phyloP scores from a whole-genome alignment of 1,140 invertebrate genomes.

The Rhynchophorus ferrugineus region DNA sequence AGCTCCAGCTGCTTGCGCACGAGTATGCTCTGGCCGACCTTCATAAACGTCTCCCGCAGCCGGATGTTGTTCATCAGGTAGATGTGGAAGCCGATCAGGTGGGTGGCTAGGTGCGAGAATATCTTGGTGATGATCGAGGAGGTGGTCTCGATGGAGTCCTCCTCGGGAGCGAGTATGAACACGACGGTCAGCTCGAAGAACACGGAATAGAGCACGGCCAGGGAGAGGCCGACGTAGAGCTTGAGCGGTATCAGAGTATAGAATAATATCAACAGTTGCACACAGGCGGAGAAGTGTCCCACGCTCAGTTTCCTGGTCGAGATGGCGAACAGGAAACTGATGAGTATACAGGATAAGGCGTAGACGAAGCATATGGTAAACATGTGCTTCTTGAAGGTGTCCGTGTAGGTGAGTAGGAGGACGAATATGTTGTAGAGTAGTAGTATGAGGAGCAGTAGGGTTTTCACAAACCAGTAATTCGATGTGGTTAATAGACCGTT shows the following conservation, averaged over 20 bases:
- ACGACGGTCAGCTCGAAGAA: conserved; percentile 62
- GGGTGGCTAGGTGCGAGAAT: conserved; percentile 80
- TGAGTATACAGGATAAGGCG: conserved; percentile 54
- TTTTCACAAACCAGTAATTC: background rate
- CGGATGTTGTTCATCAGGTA: conserved; percentile 86
- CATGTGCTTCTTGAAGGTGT: conserved; percentile 58
- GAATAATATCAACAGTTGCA: conserved; percentile 81
- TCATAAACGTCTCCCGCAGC: conserved; percentile 93
- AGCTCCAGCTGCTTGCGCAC: conserved; percentile 82
- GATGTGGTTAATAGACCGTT: conserved; percentile 9
- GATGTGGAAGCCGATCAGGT: conserved; percentile 88
- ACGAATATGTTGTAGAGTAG: conserved; percentile 44
- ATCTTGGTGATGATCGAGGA: conserved; percentile 52
- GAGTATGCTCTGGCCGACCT: conserved; percentile 85
- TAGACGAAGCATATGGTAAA: conserved; percentile 57
- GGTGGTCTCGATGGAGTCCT: conserved; percentile 39
- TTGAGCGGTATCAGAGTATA: conserved; percentile 91
- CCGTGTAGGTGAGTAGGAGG: conserved; percentile 59
- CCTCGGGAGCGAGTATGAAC: conserved; percentile 10
- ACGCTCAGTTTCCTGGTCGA: conserved; percentile 50
- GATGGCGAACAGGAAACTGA: conserved; percentile 55
- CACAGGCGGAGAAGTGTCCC: conserved; percentile 76
- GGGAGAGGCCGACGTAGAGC: conserved; percentile 70
- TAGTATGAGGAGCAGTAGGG: conserved; percentile 11
- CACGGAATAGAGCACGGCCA: conserved; percentile 73